Base-by-base conservation (phyloP, 2,888 invertebrate genomes). In the Drosophila acutilabella region DNA sequence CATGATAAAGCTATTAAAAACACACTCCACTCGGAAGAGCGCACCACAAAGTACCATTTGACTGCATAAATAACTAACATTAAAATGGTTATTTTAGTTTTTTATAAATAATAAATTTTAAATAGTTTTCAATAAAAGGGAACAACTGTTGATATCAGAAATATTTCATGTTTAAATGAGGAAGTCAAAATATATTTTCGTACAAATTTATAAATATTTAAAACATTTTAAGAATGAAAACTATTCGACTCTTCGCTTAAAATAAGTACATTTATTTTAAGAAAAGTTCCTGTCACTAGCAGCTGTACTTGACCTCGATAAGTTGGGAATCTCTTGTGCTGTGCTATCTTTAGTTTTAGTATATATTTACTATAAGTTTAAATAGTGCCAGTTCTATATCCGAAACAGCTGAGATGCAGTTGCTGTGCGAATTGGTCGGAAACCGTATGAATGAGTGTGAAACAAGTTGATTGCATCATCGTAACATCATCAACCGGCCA, bases 401-500 rank as follows among this genome's bases (percentile, higher is more conserved):
- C 4, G 26, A 53, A 40, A 7, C 11, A 10, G 40, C 20, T 38
- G 20, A 16, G 16, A n/a, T 7, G 30, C 42, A 10, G 23, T 23
- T 23, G 23, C 1, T 23, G 1, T 23, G 23, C 5, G 23, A 23
- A 23, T 18, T 13, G 6, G 30, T 30, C 30, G 30, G 13, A 47
- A 7, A 26, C 13, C 40, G 23, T 41, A 52, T 33, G n/a, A 33
- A 36, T 58, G 36, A 53, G 53, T 54, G 50, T n/a, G 13, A 47
- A 51, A 50, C 54, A 60, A 64, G 51, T 64, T 61, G 47, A 64
- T 75, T 58, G 64, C 75, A 75, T 75, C 75, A 75, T 80, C 75
- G 23, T 23, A 23, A 41, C 51, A 16, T 44, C 33, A 33, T 44
- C 20, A 36, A 42, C 14, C 33, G 36, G 44, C 20, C 44, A 56